These are phyloP conservation scores for Wasmannia auropunctata DNA, from an alignment of 1,140 invertebrate species.

Conservation along the genomic window DNA sequence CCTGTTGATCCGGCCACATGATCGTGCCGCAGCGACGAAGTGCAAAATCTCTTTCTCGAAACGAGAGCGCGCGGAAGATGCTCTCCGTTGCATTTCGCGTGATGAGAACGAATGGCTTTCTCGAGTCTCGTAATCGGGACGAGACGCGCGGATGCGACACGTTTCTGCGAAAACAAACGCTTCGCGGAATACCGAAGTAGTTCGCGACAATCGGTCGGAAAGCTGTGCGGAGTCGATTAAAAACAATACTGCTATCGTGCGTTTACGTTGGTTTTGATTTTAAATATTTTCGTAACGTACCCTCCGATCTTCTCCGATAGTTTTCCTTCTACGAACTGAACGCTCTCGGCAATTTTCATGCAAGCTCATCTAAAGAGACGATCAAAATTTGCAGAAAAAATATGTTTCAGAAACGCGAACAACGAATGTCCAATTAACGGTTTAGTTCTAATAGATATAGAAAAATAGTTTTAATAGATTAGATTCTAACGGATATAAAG, in stretches of 20 bases:
- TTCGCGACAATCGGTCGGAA: not conserved
- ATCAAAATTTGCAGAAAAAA: not conserved
- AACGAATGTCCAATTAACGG: not conserved
- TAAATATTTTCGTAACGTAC: not conserved
- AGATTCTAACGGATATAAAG: not conserved
- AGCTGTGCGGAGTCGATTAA: not conserved
- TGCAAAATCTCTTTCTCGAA: not conserved
- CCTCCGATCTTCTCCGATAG: not conserved
- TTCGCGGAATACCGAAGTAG: slow-evolving; percentile 5
- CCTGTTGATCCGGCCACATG: slow-evolving; percentile 1
- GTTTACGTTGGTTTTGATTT: not conserved
- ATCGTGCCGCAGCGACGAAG: slow-evolving; percentile 45
- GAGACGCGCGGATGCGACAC: slow-evolving; percentile 4
- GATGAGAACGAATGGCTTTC: slow-evolving; percentile 63
- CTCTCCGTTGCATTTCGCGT: slow-evolving; percentile 27
- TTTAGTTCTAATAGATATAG: no score
- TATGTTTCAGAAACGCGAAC: not conserved
- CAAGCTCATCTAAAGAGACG: not conserved
- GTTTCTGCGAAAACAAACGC: slow-evolving; percentile 32
- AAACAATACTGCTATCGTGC: not conserved
- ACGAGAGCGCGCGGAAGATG: not conserved
- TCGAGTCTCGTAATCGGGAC: slow-evolving; percentile 49
- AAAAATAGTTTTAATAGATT: no score
- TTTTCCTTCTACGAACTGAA: not conserved
- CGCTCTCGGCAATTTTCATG: not conserved